Evolutionary conservation across 2,113 vertebrate genomes (phyloP), one percentile per base, ranked within the genome.

Genomic region (Gyps fulvus): DNA sequence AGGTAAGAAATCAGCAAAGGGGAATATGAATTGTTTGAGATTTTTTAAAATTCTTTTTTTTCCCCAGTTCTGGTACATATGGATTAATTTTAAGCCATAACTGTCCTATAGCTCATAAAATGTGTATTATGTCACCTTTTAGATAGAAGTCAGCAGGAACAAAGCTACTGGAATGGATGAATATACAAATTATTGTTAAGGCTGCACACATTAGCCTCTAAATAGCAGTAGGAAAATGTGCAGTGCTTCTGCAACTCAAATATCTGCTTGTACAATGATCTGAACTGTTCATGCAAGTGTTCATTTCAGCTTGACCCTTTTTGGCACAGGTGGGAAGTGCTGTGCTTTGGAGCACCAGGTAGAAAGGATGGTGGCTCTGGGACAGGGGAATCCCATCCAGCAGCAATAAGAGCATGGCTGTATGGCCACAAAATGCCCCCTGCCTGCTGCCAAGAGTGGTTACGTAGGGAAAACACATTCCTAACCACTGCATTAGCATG

Each of bases 171-270:
- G 63, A 96, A 95, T 0, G 49, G 90, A 95, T 76, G 91, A 95
- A 95, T 95, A 96, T 89, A 95, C 86, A 92, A 91, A 95, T 92
- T 93, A 76, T 92, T 96, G 90, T 89, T 92, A 92, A 78, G 90
- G 91, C 92, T 84, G 81, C 87, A 82, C 47, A 79, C 72, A 57
- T 93, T 62, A 91, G 59, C 50, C 80, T 95, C 67, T 81, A 87
- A 94, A 93, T 8, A 93, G 92, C 80, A 84, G 65, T 21, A 87
- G 61, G 43, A 92, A 96, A 95, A 92, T 12, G 52, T 40, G 59
- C 63, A 62, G n/a, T 32, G 76, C 76, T 93, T 69, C 79, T 78
- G 50, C 72, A 92, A 34, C 67, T 71, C 72, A 55, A 81, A 45
- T 89, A 49, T 34, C 67, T 78, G 43, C 50, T 90, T 93, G 88